Conservation (phyloP, 2,797 vertebrate genomes). For the Peromyscus attwateri region DNA sequence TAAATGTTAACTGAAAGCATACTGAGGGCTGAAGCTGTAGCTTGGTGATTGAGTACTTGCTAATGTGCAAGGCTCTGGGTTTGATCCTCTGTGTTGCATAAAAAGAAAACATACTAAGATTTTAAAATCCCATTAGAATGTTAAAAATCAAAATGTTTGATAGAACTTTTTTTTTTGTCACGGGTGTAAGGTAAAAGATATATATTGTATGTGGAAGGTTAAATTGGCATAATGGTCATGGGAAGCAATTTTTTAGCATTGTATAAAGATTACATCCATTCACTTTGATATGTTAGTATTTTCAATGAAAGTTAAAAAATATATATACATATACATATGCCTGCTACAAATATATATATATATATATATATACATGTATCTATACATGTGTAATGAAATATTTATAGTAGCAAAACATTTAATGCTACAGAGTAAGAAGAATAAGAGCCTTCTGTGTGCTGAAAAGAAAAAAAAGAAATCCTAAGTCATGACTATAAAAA, state of each 20-base stretch:
- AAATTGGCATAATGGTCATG: slow-evolving; percentile 54
- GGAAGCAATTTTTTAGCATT: slow-evolving; percentile 53
- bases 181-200: slow-evolving; percentile 17
- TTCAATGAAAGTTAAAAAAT: slow-evolving; percentile 46
- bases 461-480: slow-evolving; percentile 39
- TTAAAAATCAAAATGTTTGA: slow-evolving; percentile 70
- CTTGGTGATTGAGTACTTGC: neutral
- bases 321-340: neutral
- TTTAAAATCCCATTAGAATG: slow-evolving; percentile 53
- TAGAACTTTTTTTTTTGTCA: slow-evolving; percentile 67
- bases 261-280: slow-evolving; percentile 52
- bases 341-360: neutral
- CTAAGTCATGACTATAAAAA: slow-evolving; percentile 53
- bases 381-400: slow-evolving; percentile 29
- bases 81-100: neutral
- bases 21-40: neutral
- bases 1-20: slow-evolving; percentile 69
- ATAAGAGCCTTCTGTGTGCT: slow-evolving; percentile 10
- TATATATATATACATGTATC: neutral
- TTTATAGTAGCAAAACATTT: slow-evolving; percentile 40
- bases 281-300: slow-evolving; percentile 56
- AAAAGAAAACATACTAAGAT: neutral
- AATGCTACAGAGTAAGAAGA: slow-evolving; percentile 64
- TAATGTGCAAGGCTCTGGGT: neutral
- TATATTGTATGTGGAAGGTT: slow-evolving; percentile 51